Base-by-base conservation (phyloP, 1,140 invertebrate genomes). In the Drosophila hydei region DNA sequence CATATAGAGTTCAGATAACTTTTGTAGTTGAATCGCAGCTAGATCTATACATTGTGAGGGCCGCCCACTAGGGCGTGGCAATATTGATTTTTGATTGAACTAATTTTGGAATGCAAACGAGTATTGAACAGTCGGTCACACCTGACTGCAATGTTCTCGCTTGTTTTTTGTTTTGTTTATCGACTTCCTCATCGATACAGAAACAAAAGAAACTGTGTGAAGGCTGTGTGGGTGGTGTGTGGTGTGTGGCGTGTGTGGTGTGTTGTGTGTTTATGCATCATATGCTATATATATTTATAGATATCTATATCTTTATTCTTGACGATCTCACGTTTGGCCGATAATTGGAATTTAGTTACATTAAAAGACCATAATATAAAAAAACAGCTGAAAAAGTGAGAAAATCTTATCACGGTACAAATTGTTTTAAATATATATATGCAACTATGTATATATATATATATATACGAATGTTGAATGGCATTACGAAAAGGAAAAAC, bases 161-260 rank as follows among this genome's bases (percentile, higher is more conserved):
- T 1, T 30, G 27, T 30, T 30, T 6, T 47, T 60, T 12, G 5
- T 14, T 52, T 38, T 38, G 14, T 19, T 14, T 43, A 30, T 30
- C 16, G 16, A 62, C 23, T 52, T 62, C 47, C 48, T 52, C 23
- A 47, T 59, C 21, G 23, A 25, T 19, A 48, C 25, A 23, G 21
- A 59, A 47, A 59, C 42, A 27, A 45, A 16, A 23, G n/a, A 43
- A 59, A 21, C 11, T 27, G n/a, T 45, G 18, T 16, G 42, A 30
- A 51, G 19, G 18, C 23, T 18, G 45, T 47, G 8, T 5, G 18
- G 19, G 43, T 23, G 18, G 16, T 18, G 16, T 43, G 16, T 43
- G 16, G 7, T 27, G n/a, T 45, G 18, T 16, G 42, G 45, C 25
- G 8, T 5, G 18, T 16, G 43, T 23, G 18, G 16, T 18, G 16